phyloP scores from a whole-genome alignment of 2,888 invertebrate species.

The Microplitis deprimator region DNA sequence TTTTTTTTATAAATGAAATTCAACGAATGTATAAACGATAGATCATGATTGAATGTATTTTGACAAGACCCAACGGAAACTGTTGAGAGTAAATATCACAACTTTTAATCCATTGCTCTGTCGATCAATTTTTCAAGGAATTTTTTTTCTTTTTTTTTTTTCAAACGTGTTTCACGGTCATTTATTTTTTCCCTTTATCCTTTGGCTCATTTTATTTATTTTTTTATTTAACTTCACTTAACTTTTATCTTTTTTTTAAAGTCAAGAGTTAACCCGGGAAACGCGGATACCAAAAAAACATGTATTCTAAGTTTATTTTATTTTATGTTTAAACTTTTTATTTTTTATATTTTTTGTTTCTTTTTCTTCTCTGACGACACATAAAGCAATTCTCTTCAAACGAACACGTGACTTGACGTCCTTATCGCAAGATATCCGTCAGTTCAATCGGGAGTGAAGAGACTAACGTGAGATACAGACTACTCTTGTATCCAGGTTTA shows the following conservation, averaged over 20 bases:
- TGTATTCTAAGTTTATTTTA: neutral
- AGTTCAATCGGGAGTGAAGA: constrained; percentile 27
- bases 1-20: neutral
- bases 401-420: constrained; percentile 28
- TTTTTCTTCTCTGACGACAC: neutral
- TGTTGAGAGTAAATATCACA: neutral
- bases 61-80: neutral
- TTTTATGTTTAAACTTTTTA: neutral
- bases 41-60: neutral
- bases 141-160: neutral
- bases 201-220: neutral
- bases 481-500: constrained; percentile 15
- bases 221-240: neutral
- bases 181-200: neutral
- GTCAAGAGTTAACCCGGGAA: neutral
- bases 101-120: neutral
- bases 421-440: constrained; percentile 30
- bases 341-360: neutral
- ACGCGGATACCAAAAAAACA: neutral
- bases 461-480: constrained; percentile 20
- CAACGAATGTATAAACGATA: neutral
- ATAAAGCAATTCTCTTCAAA: constrained; percentile 23
- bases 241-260: neutral
- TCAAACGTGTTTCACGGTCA: neutral
- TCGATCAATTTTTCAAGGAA: neutral